Evolutionary conservation across 2,113 vertebrate genomes (phyloP).

Genomic region (Marcusenius ussheri): DNA sequence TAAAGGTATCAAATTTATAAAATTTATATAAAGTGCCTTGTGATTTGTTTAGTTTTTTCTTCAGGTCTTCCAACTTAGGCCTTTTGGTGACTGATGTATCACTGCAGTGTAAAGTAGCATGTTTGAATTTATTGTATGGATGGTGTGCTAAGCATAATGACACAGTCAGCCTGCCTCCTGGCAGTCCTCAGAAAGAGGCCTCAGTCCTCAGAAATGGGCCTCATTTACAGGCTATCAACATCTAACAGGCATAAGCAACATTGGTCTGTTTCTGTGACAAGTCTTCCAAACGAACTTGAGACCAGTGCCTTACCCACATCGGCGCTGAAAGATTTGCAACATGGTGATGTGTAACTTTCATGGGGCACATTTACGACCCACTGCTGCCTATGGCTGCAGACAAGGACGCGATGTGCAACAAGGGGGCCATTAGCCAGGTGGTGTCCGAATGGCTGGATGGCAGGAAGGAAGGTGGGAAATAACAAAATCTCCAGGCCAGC

Average conservation of each 20-base stretch:
- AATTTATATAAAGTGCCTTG: neutral
- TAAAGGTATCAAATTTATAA: neutral
- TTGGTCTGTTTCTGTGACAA: neutral
- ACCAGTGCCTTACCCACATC: neutral
- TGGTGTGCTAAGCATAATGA: neutral
- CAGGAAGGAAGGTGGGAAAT: neutral
- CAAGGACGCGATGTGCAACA: neutral
- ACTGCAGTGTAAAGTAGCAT: neutral
- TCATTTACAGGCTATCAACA: neutral
- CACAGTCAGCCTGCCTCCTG: neutral
- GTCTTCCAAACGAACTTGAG: neutral
- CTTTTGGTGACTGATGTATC: neutral
- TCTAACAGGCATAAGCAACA: neutral
- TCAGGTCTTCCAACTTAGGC: neutral
- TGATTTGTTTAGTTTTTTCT: neutral
- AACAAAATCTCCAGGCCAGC: neutral
- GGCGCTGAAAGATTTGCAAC: neutral
- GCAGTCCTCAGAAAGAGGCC: neutral
- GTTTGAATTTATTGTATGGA: neutral
- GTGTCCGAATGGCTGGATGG: neutral
- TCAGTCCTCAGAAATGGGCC: neutral
- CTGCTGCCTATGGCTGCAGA: neutral
- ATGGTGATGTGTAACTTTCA: neutral
- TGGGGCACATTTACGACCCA: neutral
- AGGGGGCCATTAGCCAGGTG: neutral